phyloP scores from a whole-genome alignment of 2,797 vertebrate genomes.

The Lepus townsendii region DNA sequence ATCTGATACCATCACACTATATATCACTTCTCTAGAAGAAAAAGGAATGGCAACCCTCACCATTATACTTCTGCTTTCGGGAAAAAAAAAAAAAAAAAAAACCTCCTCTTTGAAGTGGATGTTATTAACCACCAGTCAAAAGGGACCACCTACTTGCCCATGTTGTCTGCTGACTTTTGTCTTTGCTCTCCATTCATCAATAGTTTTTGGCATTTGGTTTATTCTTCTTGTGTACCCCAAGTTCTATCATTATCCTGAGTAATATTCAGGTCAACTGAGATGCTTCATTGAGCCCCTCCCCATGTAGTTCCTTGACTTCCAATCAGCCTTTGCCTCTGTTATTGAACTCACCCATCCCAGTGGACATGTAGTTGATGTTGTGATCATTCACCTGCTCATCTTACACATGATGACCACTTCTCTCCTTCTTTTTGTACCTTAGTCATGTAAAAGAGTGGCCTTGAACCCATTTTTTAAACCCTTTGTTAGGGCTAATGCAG shows the following conservation, averaged over 20 bases:
- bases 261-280: neutral
- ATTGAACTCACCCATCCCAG: neutral
- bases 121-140: neutral
- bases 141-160: neutral
- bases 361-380: neutral
- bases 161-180: neutral
- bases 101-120: neutral
- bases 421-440: neutral
- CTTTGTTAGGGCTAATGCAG: no score
- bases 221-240: neutral
- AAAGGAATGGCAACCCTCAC: neutral
- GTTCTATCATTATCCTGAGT: neutral
- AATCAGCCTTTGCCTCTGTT: neutral
- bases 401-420: neutral
- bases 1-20: neutral
- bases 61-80: neutral
- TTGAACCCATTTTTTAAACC: neutral
- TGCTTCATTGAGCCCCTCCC: neutral
- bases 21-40: neutral
- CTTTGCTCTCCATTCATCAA: neutral
- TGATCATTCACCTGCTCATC: neutral
- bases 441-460: neutral
- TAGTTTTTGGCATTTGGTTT: neutral
- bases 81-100: neutral
- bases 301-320: neutral